Evolutionary conservation across 2,888 invertebrate species (phyloP).

Genomic region (Oscheius myriophilus): DNA sequence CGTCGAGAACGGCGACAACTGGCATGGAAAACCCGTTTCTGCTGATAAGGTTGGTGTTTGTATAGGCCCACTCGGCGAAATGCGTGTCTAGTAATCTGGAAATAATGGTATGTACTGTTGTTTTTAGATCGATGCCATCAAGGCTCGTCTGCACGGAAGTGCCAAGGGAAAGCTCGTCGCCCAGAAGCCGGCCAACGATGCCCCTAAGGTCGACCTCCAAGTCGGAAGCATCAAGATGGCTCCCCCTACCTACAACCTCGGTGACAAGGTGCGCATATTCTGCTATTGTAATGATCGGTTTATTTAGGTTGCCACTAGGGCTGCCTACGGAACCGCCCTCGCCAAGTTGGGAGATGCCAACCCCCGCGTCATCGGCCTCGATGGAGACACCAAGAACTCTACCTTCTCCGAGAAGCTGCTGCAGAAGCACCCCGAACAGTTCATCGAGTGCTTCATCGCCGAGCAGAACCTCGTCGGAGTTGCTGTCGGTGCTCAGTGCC

Average conservation of each 20-base stretch:
- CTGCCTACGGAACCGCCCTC: slow-evolving; percentile 92
- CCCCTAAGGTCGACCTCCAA: slow-evolving; percentile 52
- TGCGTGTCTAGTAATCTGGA: background rate
- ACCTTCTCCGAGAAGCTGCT: slow-evolving; percentile 93
- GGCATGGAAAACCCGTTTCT: slow-evolving; percentile 93
- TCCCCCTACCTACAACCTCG: slow-evolving; percentile 83
- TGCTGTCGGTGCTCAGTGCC: slow-evolving; percentile 91
- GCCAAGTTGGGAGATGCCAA: slow-evolving; percentile 83
- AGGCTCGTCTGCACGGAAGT: slow-evolving; percentile 77
- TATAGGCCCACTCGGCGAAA: background rate
- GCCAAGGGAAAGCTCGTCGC: slow-evolving; percentile 56
- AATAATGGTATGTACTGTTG: background rate
- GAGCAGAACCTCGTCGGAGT: slow-evolving; percentile 85
- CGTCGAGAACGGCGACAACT: slow-evolving; percentile 91
- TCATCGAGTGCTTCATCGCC: slow-evolving; percentile 97
- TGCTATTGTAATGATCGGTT: background rate
- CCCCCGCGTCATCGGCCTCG: slow-evolving; percentile 85
- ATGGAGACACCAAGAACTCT: slow-evolving; percentile 98
- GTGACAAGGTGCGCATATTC: slow-evolving; percentile 71
- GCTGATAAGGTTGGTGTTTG: slow-evolving; percentile 50
- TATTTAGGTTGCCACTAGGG: slow-evolving; percentile 82
- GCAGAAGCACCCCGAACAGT: slow-evolving; percentile 78
- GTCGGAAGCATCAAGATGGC: slow-evolving; percentile 55
- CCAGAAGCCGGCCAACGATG: slow-evolving; percentile 61
- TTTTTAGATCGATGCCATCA: slow-evolving; percentile 57